Conservation (phyloP, 2,888 invertebrate species). For the Noctua pronuba region DNA sequence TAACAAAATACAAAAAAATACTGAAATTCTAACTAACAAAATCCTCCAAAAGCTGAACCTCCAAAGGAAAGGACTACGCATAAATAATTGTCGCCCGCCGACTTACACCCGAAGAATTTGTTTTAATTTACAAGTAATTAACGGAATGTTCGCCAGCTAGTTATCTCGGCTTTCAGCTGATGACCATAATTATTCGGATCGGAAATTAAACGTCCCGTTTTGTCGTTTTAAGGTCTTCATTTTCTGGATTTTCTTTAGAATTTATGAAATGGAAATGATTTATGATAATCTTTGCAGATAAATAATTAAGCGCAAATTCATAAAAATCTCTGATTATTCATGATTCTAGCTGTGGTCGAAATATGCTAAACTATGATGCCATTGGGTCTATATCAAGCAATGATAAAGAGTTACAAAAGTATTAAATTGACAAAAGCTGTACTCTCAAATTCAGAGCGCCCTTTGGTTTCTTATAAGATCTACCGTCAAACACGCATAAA, state of each 20-base stretch:
- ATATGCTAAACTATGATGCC: neutral
- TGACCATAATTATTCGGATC: slow-evolving; percentile 65
- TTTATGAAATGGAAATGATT: slow-evolving; percentile 57
- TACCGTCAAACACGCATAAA: neutral
- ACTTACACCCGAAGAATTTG: slow-evolving; percentile 57
- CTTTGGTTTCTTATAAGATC: neutral
- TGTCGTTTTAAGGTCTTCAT: slow-evolving; percentile 32
- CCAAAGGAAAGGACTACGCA: slow-evolving; percentile 39
- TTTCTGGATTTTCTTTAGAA: slow-evolving; percentile 35
- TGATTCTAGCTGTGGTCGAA: neutral
- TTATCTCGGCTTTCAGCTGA: slow-evolving; percentile 62
- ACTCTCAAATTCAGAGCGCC: neutral
- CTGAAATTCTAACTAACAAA: slow-evolving; percentile 18
- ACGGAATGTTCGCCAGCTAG: slow-evolving; percentile 56
- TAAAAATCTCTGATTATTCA: neutral
- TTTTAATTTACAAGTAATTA: slow-evolving; percentile 70
- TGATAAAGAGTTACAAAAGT: neutral
- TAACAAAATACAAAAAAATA: neutral
- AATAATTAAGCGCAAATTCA: neutral
- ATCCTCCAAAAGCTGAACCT: neutral
- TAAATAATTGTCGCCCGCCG: slow-evolving; percentile 59
- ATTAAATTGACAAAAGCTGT: neutral
- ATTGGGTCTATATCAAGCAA: neutral
- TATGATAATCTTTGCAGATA: slow-evolving; percentile 2
- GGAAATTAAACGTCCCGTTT: slow-evolving; percentile 64